Conservation (phyloP, 2,797 vertebrate genomes). For the Glossophaga mutica region DNA sequence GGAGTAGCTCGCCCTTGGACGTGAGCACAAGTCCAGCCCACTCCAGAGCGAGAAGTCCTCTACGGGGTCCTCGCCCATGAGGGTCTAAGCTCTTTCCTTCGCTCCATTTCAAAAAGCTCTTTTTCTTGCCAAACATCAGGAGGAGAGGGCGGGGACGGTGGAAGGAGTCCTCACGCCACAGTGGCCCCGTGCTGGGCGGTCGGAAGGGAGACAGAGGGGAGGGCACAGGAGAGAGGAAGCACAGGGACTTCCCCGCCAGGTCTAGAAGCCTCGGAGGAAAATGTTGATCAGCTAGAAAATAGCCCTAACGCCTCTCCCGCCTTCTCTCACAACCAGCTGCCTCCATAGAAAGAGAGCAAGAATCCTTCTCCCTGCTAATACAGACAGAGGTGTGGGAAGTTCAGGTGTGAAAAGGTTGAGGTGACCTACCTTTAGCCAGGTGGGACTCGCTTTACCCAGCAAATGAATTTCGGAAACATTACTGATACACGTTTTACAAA, state of each 20-base stretch:
- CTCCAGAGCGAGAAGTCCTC: no score
- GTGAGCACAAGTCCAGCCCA: neutral
- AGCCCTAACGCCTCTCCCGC: rapidly evolving
- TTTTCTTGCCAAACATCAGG: neutral
- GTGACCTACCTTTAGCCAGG: neutral
- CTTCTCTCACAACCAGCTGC: neutral
- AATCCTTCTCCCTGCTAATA: neutral
- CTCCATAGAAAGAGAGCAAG: neutral
- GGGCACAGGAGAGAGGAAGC: neutral
- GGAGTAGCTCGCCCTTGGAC: neutral
- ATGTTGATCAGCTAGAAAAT: neutral
- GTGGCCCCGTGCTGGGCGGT: neutral
- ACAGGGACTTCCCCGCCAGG: neutral
- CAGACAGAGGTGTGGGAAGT: neutral
- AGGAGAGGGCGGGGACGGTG: neutral
- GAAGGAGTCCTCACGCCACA: no score
- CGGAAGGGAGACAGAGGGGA: neutral
- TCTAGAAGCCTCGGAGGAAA: neutral
- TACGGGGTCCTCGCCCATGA: neutral
- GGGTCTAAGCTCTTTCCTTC: neutral
- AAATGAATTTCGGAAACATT: neutral
- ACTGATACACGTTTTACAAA: neutral
- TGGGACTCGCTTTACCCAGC: neutral
- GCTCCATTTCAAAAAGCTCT: neutral
- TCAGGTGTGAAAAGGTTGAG: neutral